Evolutionary conservation across 2,888 invertebrate genomes (phyloP), one percentile per base, ranked within the genome.

Genomic region (Drosophila nr. perissopoda): DNA sequence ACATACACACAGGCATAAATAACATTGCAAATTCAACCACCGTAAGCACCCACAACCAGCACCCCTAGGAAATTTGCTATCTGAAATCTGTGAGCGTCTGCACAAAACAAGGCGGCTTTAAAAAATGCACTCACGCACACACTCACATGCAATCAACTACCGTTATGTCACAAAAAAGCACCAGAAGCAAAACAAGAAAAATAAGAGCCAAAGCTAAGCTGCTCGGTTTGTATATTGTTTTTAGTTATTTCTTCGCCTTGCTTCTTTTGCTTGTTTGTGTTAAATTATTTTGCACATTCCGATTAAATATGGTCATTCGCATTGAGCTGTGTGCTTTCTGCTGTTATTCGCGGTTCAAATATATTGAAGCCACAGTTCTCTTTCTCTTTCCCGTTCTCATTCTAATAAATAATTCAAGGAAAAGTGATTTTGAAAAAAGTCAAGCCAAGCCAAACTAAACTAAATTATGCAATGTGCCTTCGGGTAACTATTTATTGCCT

Each of bases 151-250:
- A 63, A 34, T 46, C 60, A 68, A 83, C 57, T 76, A 62, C 80
- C 84, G 85, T 85, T 85, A 85, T 85, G 86, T 88, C 88, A 86
- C 81, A 76, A 71, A 70, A 72, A 74, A 68, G 57, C 73, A 62
- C 59, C 77, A 71, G 57, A 77, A 74, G 58, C 59, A 70, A 42
- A 71, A 73, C 49, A 62, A 68, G 70, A 52, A 46, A 29, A 69
- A 54, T 36, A 69, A 63, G 34, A 61, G 56, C 10, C 38, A 68
- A 62, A 65, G 54, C 68, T 70, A 70, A 88, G 77, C 68, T 72
- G 65, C 34, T 16, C 21, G 7, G 76, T 77, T 81, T 78, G 69
- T 71, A 70, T 73, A 66, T 83, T 89, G 69, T 81, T 73, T 79
- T 67, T 71, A 54, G 48, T 49, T 56, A 56, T 49, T 68, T 40